Conservation (phyloP, 2,113 vertebrate species). For the Tachysurus fulvidraco region DNA sequence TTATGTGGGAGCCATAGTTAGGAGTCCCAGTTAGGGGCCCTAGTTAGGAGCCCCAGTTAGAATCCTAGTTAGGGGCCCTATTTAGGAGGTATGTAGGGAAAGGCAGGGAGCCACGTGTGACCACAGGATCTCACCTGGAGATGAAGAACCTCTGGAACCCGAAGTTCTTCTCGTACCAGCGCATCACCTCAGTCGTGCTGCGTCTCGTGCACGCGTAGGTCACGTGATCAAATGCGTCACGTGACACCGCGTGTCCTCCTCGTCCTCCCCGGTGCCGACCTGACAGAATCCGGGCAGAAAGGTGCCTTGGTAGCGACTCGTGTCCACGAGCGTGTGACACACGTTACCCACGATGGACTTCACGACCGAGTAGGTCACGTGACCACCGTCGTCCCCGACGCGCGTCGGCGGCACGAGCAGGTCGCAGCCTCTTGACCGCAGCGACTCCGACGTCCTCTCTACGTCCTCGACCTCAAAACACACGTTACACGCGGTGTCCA, state of each 20-base stretch:
- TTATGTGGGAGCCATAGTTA: no score
- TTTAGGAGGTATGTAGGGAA: background rate
- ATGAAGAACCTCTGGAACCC: slow-evolving; percentile 85
- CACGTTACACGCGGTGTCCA: slow-evolving; percentile 86
- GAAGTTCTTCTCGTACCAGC: slow-evolving; percentile 85
- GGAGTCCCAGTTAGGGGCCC: no score
- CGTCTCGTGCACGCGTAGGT: slow-evolving; percentile 79
- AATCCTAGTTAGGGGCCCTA: no score
- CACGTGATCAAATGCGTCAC: slow-evolving; percentile 88
- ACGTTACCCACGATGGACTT: slow-evolving; percentile 83
- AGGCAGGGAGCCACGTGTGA: no score
- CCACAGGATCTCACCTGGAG: slow-evolving; percentile 63
- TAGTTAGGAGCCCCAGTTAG: no score
- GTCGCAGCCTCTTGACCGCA: slow-evolving; percentile 75
- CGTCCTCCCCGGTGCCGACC: slow-evolving; percentile 19
- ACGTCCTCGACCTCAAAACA: slow-evolving; percentile 87
- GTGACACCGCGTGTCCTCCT: slow-evolving; percentile 50
- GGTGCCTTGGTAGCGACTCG: slow-evolving; percentile 69
- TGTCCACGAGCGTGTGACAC: slow-evolving; percentile 86
- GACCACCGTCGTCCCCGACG: slow-evolving; percentile 71
- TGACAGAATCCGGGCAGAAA: slow-evolving; percentile 85
- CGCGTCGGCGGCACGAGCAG: slow-evolving; percentile 78
- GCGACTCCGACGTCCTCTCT: slow-evolving; percentile 62
- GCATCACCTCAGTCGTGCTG: slow-evolving; percentile 67
- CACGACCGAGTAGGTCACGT: slow-evolving; percentile 78